Percentiles rank a stretch among this genome's conserved stretches.
Evolutionary conservation across 1,140 invertebrate genomes (phyloP).

Genomic region (Heliconius congener): DNA sequence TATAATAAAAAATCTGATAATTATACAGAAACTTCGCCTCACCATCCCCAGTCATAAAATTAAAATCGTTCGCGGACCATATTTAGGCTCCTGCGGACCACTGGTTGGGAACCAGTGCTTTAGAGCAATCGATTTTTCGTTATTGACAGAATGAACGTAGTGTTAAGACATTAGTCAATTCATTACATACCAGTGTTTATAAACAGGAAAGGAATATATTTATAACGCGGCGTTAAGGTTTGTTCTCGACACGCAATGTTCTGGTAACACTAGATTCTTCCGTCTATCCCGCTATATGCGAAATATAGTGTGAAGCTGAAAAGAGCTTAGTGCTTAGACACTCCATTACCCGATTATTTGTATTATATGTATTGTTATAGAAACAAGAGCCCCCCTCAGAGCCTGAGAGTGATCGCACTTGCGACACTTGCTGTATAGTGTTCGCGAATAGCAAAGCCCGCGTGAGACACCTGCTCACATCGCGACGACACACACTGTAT

Average conservation of each 20-base stretch:
- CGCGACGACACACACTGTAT: constrained; percentile 43
- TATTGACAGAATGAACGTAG: too few species aligned
- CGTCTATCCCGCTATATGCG: neutral
- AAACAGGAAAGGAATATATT: too few species aligned
- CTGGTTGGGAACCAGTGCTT: too few species aligned
- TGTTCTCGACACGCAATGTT: neutral
- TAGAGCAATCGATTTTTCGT: too few species aligned
- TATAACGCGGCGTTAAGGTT: too few species aligned
- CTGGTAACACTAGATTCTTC: neutral
- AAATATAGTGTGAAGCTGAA: neutral
- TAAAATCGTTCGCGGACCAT: too few species aligned
- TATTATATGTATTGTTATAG: neutral
- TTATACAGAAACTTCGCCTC: too few species aligned
- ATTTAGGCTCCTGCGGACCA: too few species aligned
- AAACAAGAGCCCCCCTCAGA: neutral
- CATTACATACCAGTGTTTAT: too few species aligned
- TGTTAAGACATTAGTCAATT: too few species aligned
- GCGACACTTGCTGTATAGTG: constrained; percentile 53
- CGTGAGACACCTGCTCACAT: constrained; percentile 53
- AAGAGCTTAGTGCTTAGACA: neutral
- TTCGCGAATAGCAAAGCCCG: constrained; percentile 52
- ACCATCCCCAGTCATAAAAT: too few species aligned
- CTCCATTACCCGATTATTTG: neutral
- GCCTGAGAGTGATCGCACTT: constrained; percentile 37
- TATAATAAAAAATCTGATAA: too few species aligned